A percentile compares a stretch with the other conserved stretches of the same genome.
These are phyloP conservation scores for Alectura lathami DNA, from an alignment of 2,113 vertebrate species.

Conservation along the genomic window DNA sequence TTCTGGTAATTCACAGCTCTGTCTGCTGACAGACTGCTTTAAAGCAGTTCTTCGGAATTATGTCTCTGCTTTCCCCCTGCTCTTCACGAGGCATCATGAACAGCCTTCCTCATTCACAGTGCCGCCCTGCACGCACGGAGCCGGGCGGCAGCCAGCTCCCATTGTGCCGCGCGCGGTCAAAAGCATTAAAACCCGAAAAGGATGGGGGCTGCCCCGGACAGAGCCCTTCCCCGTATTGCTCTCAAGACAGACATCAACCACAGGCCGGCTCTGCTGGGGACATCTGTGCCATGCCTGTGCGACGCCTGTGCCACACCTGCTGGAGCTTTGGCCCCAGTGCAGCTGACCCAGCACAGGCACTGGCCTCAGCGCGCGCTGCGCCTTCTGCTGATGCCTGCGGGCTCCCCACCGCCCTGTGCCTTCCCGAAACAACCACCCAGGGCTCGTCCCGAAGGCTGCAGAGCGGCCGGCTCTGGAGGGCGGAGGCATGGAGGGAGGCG, in stretches of 20 bases:
- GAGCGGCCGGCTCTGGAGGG: too few species aligned
- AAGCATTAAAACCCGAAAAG: neutral
- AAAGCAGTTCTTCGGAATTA: neutral
- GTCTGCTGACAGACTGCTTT: neutral
- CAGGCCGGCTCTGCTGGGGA: too few species aligned
- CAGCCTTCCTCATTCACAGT: too few species aligned
- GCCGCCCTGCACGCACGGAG: neutral
- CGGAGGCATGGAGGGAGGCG: neutral
- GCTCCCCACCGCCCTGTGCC: neutral
- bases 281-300: too few species aligned
- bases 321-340: neutral
- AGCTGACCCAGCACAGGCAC: neutral
- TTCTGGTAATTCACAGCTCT: neutral
- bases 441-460: too few species aligned
- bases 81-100: neutral
- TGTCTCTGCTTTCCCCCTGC: neutral
- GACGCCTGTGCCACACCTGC: neutral
- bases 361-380: neutral
- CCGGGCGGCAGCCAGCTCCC: neutral
- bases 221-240: neutral
- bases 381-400: rapidly evolving
- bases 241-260: neutral
- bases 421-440: neutral
- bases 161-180: neutral
- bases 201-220: neutral